Conservation (phyloP, 2,113 vertebrate species). For the Datnioides undecimradiatus region DNA sequence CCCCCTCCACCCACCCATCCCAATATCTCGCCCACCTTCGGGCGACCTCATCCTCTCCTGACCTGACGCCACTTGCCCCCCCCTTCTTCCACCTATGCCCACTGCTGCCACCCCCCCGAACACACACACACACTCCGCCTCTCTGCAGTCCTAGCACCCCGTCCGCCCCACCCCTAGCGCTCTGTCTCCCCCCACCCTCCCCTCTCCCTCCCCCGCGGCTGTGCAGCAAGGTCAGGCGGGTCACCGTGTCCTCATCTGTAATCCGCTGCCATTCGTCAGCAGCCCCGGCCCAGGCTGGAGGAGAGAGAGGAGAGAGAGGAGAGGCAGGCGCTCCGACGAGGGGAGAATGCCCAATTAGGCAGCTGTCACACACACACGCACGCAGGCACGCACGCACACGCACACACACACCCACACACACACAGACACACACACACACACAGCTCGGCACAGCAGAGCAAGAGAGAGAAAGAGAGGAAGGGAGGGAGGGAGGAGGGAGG, state of each 20-base stretch:
- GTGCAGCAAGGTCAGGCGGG: constrained; percentile 95
- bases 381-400: constrained; percentile 80
- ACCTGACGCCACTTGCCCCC: constrained; percentile 86
- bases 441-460: constrained; percentile 65
- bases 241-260: constrained; percentile 99
- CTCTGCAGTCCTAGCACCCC: constrained; percentile 84
- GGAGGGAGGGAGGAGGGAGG: constrained; percentile 56
- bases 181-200: constrained; percentile 61
- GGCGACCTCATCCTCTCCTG: constrained; percentile 93
- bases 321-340: constrained; percentile 90
- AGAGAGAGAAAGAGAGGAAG: constrained; percentile 15
- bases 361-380: constrained; percentile 93
- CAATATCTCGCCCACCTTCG: constrained; percentile 82
- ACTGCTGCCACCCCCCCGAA: constrained; percentile 71
- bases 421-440: constrained; percentile 72
- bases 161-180: constrained; percentile 73
- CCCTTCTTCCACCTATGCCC: constrained; percentile 76
- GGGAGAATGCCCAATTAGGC: constrained; percentile 99
- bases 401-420: constrained; percentile 69
- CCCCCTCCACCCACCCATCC: constrained; percentile 62
- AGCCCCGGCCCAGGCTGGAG: constrained; percentile 91
- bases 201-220: constrained; percentile 80
- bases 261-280: constrained; percentile 99
- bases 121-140: constrained; percentile 34
- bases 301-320: constrained; percentile 80